Percentiles rank a stretch among this genome's conserved stretches.
Conservation (phyloP, 1,140 invertebrate species). For the Tetramorium alpestre region DNA sequence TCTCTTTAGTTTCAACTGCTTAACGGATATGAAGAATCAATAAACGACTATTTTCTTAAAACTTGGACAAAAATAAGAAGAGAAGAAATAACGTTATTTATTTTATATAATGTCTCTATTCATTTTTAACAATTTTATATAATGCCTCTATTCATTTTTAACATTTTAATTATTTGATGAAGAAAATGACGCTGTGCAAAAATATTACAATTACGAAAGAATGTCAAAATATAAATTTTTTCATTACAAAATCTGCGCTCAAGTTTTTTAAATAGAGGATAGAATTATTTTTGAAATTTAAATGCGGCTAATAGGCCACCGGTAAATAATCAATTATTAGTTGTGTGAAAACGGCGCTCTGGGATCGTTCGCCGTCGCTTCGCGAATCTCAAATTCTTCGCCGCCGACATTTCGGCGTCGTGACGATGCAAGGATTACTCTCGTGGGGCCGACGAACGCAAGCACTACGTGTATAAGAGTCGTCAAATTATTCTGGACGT, state of each 20-base stretch:
- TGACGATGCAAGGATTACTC: constrained; percentile 16
- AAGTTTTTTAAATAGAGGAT: not conserved
- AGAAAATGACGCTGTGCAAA: not conserved
- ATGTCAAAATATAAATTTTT: not conserved
- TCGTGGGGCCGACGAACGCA: not conserved
- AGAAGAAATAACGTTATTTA: not conserved
- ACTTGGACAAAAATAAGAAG: not conserved
- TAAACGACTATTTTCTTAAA: not conserved
- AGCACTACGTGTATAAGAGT: constrained; percentile 25
- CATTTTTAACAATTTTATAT: not conserved
- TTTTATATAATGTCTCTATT: not conserved
- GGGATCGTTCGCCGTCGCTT: not conserved
- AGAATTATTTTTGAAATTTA: not conserved
- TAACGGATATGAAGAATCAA: not conserved
- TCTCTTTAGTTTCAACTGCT: not conserved
- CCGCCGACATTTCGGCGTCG: not conserved
- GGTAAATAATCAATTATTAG: constrained; percentile 22
- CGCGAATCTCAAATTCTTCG: constrained; percentile 18
- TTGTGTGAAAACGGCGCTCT: not conserved
- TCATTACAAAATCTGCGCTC: not conserved
- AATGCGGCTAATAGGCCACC: not conserved
- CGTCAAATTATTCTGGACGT: constrained; percentile 54
- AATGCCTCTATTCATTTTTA: not conserved
- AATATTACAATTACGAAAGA: not conserved
- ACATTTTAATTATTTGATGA: not conserved